Conservation (phyloP, 1,140 invertebrate genomes). For the Drosophila melanogaster region Release_6_plus_ISO1_MT NT_033777.3:12522501-12523000, state of each 20-base stretch:
- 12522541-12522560: constrained; percentile 27
- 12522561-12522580: constrained; percentile 9
- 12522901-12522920: constrained; percentile 1
- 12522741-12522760: constrained; percentile 20
- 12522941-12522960: constrained; percentile 61
- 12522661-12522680: constrained; percentile 77
- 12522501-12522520: constrained; percentile 51
- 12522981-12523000: constrained; percentile 54
- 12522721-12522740: constrained; percentile 47
- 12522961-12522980: constrained; percentile 58
- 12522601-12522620: constrained; percentile 26
- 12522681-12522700: constrained; percentile 53
- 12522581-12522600: constrained; percentile 32
- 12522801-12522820: constrained; percentile 26
- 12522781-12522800: constrained; percentile 24
- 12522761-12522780: constrained; percentile 21
- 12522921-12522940: constrained; percentile 39
- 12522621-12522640: constrained; percentile 33
- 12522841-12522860: constrained; percentile 1
- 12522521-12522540: constrained; percentile 31
- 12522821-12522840: constrained; percentile 25
- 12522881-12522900: constrained; percentile 11
- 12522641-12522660: constrained; percentile 37
- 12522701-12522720: constrained; percentile 31
- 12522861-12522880: constrained; percentile 1